phyloP scores from a whole-genome alignment of 2,888 invertebrate genomes.

The Hirtodrosophila histrioides region DNA sequence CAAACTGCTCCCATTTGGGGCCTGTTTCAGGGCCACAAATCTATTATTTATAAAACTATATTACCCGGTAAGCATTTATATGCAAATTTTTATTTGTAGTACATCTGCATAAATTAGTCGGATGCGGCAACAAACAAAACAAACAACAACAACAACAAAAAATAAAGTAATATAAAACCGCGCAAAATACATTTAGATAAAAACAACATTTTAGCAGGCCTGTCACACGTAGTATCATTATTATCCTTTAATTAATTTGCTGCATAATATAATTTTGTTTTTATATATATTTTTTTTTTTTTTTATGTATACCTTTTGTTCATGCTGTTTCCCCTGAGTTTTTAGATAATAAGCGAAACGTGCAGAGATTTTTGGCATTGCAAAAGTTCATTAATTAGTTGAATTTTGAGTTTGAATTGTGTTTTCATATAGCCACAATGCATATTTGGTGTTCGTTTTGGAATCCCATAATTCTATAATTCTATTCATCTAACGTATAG shows the following conservation, averaged over 20 bases:
- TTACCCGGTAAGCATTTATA: conserved; percentile 62
- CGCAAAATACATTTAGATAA: conserved; percentile 67
- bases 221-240: conserved; percentile 50
- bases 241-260: conserved; percentile 77
- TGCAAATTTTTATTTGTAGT: conserved; percentile 74
- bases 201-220: conserved; percentile 51
- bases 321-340: conserved; percentile 60
- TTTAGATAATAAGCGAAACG: conserved; percentile 66
- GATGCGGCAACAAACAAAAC: conserved; percentile 13
- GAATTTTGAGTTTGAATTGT: conserved; percentile 29
- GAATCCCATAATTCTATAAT: conserved; percentile 41
- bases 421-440: conserved; percentile 20
- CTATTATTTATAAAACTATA: conserved; percentile 69
- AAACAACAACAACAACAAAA: conserved; percentile 1
- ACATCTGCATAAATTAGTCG: conserved; percentile 67
- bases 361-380: conserved; percentile 60
- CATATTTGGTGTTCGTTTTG: conserved; percentile 13
- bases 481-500: conserved; percentile 34
- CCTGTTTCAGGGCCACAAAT: conserved; percentile 44
- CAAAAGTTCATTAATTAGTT: conserved; percentile 66
- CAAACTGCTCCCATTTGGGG: conserved; percentile 40
- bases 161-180: not conserved
- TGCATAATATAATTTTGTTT: conserved; percentile 59
- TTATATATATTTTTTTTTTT: conserved; percentile 13
- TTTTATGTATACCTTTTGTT: conserved; percentile 8